These are phyloP conservation scores for Acronicta aceris DNA, from an alignment of 2,888 invertebrate genomes.

Conservation along the genomic window DNA sequence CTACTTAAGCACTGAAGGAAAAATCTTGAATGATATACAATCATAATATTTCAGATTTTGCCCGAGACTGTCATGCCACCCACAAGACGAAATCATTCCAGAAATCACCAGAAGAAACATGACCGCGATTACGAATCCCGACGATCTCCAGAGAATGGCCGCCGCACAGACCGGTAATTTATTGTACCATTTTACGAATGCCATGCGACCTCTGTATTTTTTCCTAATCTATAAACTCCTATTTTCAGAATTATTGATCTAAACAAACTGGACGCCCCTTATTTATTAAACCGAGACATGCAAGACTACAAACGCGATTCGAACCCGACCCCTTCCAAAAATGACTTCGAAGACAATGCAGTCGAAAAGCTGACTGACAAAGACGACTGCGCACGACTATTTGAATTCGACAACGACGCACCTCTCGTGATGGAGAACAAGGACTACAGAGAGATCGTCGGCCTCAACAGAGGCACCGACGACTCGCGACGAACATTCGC, in stretches of 20 bases:
- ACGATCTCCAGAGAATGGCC: slow-evolving; percentile 82
- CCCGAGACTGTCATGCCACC: slow-evolving; percentile 87
- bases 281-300: slow-evolving; percentile 79
- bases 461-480: slow-evolving; percentile 84
- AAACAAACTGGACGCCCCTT: slow-evolving; percentile 83
- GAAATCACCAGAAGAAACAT: slow-evolving; percentile 83
- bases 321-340: slow-evolving; percentile 67
- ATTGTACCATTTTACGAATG: neutral
- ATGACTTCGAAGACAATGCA: slow-evolving; percentile 78
- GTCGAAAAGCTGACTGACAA: slow-evolving; percentile 83
- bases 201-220: neutral
- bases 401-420: slow-evolving; percentile 90
- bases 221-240: neutral
- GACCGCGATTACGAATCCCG: slow-evolving; percentile 82
- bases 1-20: neutral
- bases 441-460: slow-evolving; percentile 84
- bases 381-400: slow-evolving; percentile 85
- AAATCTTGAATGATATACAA: neutral
- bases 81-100: slow-evolving; percentile 81
- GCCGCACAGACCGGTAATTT: slow-evolving; percentile 81
- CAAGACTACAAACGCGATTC: slow-evolving; percentile 78
- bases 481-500: slow-evolving; percentile 86
- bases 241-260: slow-evolving; percentile 86
- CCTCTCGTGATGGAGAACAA: slow-evolving; percentile 86
- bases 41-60: slow-evolving; percentile 73